These are phyloP conservation scores for Carterocephalus palaemon DNA, from an alignment of 2,888 invertebrate species.

Conservation along the genomic window DNA sequence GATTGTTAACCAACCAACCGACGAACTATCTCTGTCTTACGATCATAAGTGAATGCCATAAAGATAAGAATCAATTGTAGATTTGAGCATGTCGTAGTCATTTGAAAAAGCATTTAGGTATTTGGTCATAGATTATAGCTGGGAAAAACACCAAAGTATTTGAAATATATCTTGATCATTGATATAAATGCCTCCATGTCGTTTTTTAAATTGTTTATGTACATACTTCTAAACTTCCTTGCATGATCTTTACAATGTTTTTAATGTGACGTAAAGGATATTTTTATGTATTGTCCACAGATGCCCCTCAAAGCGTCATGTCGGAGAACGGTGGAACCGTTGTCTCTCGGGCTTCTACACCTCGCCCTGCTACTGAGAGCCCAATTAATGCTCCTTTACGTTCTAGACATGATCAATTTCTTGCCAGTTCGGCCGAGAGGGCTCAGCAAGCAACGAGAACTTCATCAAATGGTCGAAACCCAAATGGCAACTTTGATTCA, in stretches of 20 bases:
- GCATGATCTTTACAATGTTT: too few species aligned
- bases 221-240: too few species aligned
- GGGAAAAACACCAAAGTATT: conserved; percentile 6
- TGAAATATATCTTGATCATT: conserved; percentile 47
- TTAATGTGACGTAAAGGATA: too few species aligned
- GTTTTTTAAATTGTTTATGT: too few species aligned
- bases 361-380: conserved; percentile 70
- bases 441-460: conserved; percentile 56
- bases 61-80: conserved; percentile 46
- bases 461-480: conserved; percentile 73
- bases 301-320: conserved; percentile 60
- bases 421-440: conserved; percentile 75
- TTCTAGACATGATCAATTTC: conserved; percentile 81
- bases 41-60: conserved; percentile 50
- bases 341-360: conserved; percentile 72
- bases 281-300: conserved; percentile 57
- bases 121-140: conserved; percentile 3
- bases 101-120: conserved; percentile 14
- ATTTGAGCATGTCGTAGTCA: conserved; percentile 33
- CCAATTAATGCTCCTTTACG: conserved; percentile 64
- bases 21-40: conserved; percentile 35
- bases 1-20: conserved; percentile 27
- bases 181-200: too few species aligned
- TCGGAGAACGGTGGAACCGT: conserved; percentile 70
- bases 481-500: conserved; percentile 80